Base-by-base conservation (phyloP, 2,888 invertebrate species). In the Petrolisthes manimaculis region DNA sequence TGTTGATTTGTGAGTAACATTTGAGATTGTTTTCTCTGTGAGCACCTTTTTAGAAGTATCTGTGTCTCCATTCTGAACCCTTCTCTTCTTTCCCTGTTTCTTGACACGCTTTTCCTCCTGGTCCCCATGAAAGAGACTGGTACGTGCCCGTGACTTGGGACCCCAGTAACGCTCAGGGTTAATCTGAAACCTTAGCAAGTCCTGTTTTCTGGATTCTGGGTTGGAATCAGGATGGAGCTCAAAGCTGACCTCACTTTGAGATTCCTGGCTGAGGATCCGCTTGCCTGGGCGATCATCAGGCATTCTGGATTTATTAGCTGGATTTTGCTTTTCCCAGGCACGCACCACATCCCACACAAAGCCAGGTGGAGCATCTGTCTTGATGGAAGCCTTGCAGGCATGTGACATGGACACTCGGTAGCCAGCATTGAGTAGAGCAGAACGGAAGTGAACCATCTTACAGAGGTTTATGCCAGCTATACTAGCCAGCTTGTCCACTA, bases 321-420 rank as follows among this genome's bases (percentile, higher is more conserved):
- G 91, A 75, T 91, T 69, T 18, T 75, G 21, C 71, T 86, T 90
- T 69, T 95, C 95, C 97, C 97, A 98, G 79, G 95, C 95, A 89
- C 97, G 94, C 92, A 99, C 94, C 86, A 99, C 95, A 93, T 99
- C 98, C 99, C 99, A 99, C 24, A 99, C 92, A 12, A 98, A 94
- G 1, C 94, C 93, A 71, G 95, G 93, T 0, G 99, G 98, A 4
- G 99, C 99, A 92, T 97, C 94, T 0, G 99, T 99, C 94, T 99
- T 99, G 51, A 99, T 94, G 0, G 98, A 97, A 91, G 95, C 95
- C 92, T 96, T 96, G 91, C 95, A 95, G 86, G 97, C 96, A 94
- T 99, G 99, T 0, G 99, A 97, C 92, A 95, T 96, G 0, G 99
- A 99, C 3, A 99, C 98, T 92, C 95, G 94, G 93, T 96, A 97